These are phyloP conservation scores for Eretmodus cyanostictus DNA, from an alignment of 2,113 vertebrate species.

Conservation along the genomic window DNA sequence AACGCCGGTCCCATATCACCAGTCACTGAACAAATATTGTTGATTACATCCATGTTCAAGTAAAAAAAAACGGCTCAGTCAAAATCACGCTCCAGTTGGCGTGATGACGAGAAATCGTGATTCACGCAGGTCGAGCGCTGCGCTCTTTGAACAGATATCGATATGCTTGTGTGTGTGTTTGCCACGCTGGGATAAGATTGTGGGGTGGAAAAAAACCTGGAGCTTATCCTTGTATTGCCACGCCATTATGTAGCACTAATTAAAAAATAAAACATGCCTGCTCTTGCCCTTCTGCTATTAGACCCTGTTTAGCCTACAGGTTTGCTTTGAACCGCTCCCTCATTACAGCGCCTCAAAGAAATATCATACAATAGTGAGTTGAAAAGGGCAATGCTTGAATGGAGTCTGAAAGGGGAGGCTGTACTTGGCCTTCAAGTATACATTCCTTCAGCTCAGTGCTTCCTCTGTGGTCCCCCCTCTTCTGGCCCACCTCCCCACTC, in stretches of 20 bases:
- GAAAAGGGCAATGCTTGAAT: constrained; percentile 74
- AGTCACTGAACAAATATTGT: neutral
- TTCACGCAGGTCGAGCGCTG: constrained; percentile 13
- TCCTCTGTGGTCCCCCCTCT: constrained; percentile 71
- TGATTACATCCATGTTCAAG: constrained; percentile 14
- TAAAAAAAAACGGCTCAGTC: neutral
- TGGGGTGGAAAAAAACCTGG: neutral
- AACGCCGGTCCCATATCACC: neutral
- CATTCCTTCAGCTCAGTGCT: constrained; percentile 74
- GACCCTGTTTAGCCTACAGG: constrained; percentile 62
- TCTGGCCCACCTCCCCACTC: constrained; percentile 41
- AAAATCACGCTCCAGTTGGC: constrained; percentile 24
- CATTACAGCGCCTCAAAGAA: constrained; percentile 69
- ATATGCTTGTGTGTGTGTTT: constrained; percentile 32
- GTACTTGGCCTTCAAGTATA: constrained; percentile 75
- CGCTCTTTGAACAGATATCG: constrained; percentile 14
- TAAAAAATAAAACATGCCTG: constrained; percentile 63
- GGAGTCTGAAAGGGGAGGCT: constrained; percentile 69
- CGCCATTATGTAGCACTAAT: constrained; percentile 44
- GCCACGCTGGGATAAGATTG: neutral
- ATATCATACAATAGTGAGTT: constrained; percentile 68
- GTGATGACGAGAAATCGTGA: constrained; percentile 4
- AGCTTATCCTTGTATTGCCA: constrained; percentile 33
- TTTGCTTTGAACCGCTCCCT: constrained; percentile 66
- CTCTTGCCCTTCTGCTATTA: constrained; percentile 49